Conservation (phyloP, 1,140 invertebrate species). For the Laodelphax striatellus region DNA sequence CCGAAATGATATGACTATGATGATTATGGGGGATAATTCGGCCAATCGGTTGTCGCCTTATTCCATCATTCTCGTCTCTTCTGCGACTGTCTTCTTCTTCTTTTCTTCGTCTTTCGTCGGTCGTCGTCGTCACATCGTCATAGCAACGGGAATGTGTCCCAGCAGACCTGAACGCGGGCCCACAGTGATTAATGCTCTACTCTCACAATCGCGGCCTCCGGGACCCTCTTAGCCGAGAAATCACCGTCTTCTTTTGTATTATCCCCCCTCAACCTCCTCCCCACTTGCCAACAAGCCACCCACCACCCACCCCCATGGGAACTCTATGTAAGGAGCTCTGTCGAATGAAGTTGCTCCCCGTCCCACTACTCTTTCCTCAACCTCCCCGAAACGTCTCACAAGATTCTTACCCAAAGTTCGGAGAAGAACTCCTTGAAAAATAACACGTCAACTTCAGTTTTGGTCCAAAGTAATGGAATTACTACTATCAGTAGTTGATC, state of each 20-base stretch:
- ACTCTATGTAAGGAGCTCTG: too few species aligned
- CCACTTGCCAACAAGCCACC: not conserved
- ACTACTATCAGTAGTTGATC: too few species aligned
- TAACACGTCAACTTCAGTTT: too few species aligned
- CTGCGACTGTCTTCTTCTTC: too few species aligned
- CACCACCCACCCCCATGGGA: too few species aligned
- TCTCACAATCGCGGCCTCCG: not conserved
- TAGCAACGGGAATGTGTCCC: conserved; percentile 3
- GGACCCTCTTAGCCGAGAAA: conserved; percentile 1
- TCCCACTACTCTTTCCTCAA: too few species aligned
- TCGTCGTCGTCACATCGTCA: conserved; percentile 1
- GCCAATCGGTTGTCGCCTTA: not conserved
- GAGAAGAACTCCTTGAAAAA: too few species aligned
- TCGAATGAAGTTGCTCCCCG: too few species aligned
- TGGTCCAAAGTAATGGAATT: too few species aligned
- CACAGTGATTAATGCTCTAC: not conserved
- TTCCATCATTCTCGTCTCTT: not conserved
- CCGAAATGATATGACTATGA: not conserved
- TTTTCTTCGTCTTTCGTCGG: not conserved
- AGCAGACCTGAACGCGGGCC: not conserved
- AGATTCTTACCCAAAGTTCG: too few species aligned
- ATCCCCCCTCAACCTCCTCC: not conserved
- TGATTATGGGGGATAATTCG: too few species aligned
- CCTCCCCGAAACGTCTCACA: too few species aligned
- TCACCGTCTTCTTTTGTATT: conserved; percentile 3